Evolutionary conservation across 2,888 invertebrate species (phyloP).

Genomic region (Glomeris marginata): DNA sequence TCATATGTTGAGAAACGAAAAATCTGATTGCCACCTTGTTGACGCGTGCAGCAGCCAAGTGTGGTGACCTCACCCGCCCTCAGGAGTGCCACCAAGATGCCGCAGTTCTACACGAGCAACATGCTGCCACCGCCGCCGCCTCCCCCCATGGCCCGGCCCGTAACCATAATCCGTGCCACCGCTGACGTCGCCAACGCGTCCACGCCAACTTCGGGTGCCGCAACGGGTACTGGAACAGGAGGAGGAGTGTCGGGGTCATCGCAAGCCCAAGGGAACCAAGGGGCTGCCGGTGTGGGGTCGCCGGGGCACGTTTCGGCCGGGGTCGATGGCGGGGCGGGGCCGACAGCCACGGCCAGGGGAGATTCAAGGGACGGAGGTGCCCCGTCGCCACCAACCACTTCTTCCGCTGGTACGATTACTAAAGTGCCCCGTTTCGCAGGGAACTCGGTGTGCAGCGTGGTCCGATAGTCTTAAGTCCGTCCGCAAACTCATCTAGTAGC

Average conservation of each 20-base stretch:
- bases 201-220: background rate
- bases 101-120: conserved; percentile 72
- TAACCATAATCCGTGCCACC: conserved; percentile 86
- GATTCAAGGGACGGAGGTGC: conserved; percentile 11
- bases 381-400: conserved; percentile 28
- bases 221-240: conserved; percentile 36
- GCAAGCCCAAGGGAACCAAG: too few relatives aligned
- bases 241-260: conserved; percentile 37
- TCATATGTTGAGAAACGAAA: background rate
- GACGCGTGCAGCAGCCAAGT: conserved; percentile 20
- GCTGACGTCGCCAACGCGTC: conserved; percentile 28
- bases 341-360: background rate
- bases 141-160: conserved; percentile 81
- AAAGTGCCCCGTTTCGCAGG: too few relatives aligned
- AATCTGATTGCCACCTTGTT: background rate
- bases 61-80: conserved; percentile 25
- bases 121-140: conserved; percentile 82
- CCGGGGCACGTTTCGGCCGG: conserved; percentile 28
- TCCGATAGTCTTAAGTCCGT: too few relatives aligned
- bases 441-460: too few relatives aligned
- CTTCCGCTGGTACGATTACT: conserved; percentile 13
- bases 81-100: conserved; percentile 41
- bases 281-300: conserved; percentile 26
- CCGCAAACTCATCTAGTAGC: too few relatives aligned
- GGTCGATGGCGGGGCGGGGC: conserved; percentile 7